A percentile compares a stretch with the other conserved stretches of the same genome.
Evolutionary conservation across 2,797 vertebrate species (phyloP).

Genomic region (Hydrolagus colliei): DNA sequence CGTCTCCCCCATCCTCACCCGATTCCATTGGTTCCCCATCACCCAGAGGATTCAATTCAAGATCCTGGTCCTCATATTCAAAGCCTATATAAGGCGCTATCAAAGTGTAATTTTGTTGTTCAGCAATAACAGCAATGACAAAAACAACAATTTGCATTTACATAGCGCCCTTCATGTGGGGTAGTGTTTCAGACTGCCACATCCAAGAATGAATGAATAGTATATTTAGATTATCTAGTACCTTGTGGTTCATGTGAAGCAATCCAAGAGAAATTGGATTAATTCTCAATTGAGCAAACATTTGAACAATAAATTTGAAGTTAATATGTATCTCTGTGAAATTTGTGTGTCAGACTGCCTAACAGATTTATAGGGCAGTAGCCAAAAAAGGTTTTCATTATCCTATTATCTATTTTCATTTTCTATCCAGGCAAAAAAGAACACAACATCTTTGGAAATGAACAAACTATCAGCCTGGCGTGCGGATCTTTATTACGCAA

Average conservation of each 20-base stretch:
- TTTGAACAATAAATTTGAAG: not conserved
- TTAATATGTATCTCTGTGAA: not conserved
- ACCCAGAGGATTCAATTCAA: too few relatives aligned
- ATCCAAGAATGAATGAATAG: not conserved
- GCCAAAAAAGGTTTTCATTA: not conserved
- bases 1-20: too few relatives aligned
- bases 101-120: too few relatives aligned
- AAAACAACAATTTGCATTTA: too few relatives aligned
- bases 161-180: too few relatives aligned
- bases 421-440: conserved; percentile 58
- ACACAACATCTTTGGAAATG: conserved; percentile 58
- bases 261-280: not conserved
- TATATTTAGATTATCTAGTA: not conserved
- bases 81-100: too few relatives aligned
- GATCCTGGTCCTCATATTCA: too few relatives aligned
- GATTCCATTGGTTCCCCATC: too few relatives aligned
- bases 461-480: conserved; percentile 60
- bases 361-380: not conserved
- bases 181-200: not conserved
- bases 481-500: conserved; percentile 65
- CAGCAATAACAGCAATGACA: too few relatives aligned
- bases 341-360: not conserved
- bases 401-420: conserved; percentile 25
- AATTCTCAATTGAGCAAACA: not conserved
- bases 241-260: not conserved